Conservation (phyloP, 2,797 vertebrate species). For the Acestrorhynchus altus region DNA sequence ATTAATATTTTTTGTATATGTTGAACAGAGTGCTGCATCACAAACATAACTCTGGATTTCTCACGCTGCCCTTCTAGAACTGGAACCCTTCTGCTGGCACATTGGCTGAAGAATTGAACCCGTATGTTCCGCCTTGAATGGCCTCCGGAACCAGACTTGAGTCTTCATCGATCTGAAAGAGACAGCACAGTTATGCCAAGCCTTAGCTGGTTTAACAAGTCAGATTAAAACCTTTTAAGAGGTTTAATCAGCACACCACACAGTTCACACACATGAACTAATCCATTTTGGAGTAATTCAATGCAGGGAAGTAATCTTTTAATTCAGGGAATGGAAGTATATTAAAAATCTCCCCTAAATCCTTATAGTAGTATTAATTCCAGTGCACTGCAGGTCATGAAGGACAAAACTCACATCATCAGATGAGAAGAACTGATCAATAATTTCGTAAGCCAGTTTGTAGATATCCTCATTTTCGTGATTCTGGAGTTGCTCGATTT, state of each 20-base stretch:
- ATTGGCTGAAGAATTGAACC: constrained; percentile 98
- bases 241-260: not conserved
- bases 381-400: too few relatives aligned
- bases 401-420: constrained; percentile 86
- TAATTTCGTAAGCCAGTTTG: constrained; percentile 99
- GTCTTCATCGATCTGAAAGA: constrained; percentile 94
- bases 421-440: constrained; percentile 99
- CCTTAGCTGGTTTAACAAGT: not conserved
- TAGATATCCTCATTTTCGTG: constrained; percentile 99
- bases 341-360: not conserved
- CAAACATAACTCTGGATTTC: constrained; percentile 91
- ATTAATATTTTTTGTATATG: constrained; percentile 74
- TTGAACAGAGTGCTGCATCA: constrained; percentile 97
- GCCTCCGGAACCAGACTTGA: constrained; percentile 95
- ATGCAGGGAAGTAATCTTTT: not conserved
- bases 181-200: not conserved
- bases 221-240: not conserved
- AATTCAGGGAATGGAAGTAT: not conserved
- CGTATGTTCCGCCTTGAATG: constrained; percentile 97
- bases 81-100: constrained; percentile 99
- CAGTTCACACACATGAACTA: accelerated
- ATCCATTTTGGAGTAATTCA: not conserved
- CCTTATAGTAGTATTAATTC: not conserved
- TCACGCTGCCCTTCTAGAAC: constrained; percentile 90
- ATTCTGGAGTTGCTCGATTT: constrained; percentile 97